Evolutionary conservation across 2,888 invertebrate genomes (phyloP), one percentile per base, ranked within the genome.

Genomic region (Syrphus vitripennis): DNA sequence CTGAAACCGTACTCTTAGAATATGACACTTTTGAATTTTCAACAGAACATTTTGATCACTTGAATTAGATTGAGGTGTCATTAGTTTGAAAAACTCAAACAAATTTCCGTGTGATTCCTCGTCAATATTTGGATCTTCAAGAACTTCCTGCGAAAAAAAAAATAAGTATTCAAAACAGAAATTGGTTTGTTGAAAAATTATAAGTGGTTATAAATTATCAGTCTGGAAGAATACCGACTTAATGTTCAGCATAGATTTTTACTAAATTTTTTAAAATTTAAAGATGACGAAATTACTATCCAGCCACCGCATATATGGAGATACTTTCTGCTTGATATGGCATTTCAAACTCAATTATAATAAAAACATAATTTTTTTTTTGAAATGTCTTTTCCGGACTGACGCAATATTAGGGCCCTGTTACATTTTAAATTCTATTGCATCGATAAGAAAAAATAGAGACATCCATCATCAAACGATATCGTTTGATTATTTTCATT

Each of bases 81-180:
- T 89, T 0, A 91, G 84, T 88, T 91, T 90, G 1, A 90, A 89
- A 50, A 92, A 89, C 81, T 92, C 92, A 3, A 91, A 82, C 5
- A 90, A 59, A 87, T 90, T 89, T 0, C 88, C 83, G 48, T 91
- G 89, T 59, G 90, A 89, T 4, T 5, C 19, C 9, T 79, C 65
- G 14, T 82, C 86, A 34, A 74, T 37, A 12, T 10, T 12, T 7
- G 72, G 10, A 26, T 72, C 89, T 12, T 88, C 84, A 14, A 88
- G 84, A 2, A 91, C 34, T 21, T 88, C 89, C 87, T 91, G 6
- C 0, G 45, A 82, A 16, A 72, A 45, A 19, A 31, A 24, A 48
- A 67, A 21, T 3, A 45, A 1, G 12, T 26, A 16, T 1, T 7
- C 7, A 9, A 9, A 2, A 19, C 16, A 42, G 12, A n/a, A 42